These are phyloP conservation scores for Ectropis grisescens DNA, from an alignment of 1,140 invertebrate species.

Conservation along the genomic window DNA sequence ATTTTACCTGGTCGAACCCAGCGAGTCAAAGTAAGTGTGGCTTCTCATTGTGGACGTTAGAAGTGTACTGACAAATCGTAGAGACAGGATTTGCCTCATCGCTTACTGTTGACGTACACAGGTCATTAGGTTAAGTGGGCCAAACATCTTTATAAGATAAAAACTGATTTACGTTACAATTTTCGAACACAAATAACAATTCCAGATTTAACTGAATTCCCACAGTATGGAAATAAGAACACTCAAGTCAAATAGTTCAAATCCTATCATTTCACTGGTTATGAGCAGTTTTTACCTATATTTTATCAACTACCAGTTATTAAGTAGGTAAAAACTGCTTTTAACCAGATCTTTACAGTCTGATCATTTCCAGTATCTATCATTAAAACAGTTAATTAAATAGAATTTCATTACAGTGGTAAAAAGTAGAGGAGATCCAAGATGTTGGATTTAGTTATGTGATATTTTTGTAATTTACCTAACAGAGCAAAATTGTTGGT, in stretches of 20 bases:
- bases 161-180: conserved; percentile 7
- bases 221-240: conserved; percentile 5
- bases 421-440: no score
- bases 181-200: neutral
- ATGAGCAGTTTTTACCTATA: no score
- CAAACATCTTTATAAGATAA: conserved; percentile 12
- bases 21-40: conserved; percentile 57
- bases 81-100: conserved; percentile 58
- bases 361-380: no score
- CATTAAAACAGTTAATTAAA: no score
- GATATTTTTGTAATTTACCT: no score
- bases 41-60: conserved; percentile 62
- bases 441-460: no score
- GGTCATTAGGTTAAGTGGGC: conserved; percentile 47
- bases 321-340: no score
- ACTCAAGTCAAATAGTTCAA: conserved; percentile 18
- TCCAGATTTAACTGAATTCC: conserved; percentile 7
- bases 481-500: no score
- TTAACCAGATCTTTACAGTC: no score
- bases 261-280: conserved; percentile 12
- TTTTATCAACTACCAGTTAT: no score
- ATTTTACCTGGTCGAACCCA: conserved; percentile 60
- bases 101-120: conserved; percentile 60
- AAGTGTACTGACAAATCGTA: conserved; percentile 48
- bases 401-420: no score